Percentiles rank a stretch among this genome's conserved stretches.
Evolutionary conservation across 2,113 vertebrate genomes (phyloP).

Genomic region (Trinectes maculatus): DNA sequence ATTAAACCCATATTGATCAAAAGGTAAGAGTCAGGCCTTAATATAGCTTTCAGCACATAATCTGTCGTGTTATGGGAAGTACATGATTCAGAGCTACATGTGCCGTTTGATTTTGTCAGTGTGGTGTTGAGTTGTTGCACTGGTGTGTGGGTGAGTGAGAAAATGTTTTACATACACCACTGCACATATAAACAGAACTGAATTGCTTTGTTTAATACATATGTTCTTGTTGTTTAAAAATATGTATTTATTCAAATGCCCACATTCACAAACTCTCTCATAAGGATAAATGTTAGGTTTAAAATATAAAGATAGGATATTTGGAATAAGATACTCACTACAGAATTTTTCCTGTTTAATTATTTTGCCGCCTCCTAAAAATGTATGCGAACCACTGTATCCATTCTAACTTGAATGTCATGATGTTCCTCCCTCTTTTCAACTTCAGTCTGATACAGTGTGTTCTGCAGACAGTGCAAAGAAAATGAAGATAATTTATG

Average conservation of each 20-base stretch:
- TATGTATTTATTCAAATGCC: no score
- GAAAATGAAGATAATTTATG: neutral
- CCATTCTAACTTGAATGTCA: neutral
- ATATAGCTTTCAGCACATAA: neutral
- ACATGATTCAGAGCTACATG: neutral
- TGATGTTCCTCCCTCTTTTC: neutral
- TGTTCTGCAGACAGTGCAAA: neutral
- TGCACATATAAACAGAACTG: no score
- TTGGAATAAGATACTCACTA: no score
- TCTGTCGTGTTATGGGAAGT: neutral
- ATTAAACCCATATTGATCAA: neutral
- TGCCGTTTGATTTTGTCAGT: neutral
- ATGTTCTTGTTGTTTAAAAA: no score
- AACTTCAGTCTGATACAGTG: neutral
- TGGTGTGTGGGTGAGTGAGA: neutral
- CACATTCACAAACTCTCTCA: no score
- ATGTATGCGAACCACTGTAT: neutral
- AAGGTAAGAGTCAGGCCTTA: neutral
- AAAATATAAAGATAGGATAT: no score
- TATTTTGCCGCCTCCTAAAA: neutral
- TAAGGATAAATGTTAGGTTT: no score
- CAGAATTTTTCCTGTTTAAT: no score
- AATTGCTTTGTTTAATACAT: neutral
- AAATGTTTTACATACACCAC: no score
- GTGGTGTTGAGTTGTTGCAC: neutral